Evolutionary conservation across 1,140 invertebrate genomes (phyloP).

Genomic region (Drosophila persimilis): DNA sequence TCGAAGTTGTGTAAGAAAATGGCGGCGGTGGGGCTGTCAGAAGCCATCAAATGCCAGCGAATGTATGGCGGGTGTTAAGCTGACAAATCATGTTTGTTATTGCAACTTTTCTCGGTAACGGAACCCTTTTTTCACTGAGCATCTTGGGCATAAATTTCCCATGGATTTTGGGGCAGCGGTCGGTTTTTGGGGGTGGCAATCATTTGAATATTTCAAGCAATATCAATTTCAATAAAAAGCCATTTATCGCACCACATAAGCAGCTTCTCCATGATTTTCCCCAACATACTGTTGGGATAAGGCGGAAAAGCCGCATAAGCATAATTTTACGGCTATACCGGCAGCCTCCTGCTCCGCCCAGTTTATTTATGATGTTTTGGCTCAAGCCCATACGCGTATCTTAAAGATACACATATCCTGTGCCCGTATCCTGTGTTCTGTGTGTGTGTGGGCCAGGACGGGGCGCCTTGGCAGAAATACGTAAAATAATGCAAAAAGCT

Average conservation of each 20-base stretch:
- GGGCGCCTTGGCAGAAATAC: constrained; percentile 58
- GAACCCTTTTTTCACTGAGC: constrained; percentile 33
- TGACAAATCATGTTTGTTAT: constrained; percentile 82
- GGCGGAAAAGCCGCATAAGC: constrained; percentile 54
- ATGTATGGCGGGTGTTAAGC: constrained; percentile 73
- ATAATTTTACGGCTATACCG: constrained; percentile 75
- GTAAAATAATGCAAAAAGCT: constrained; percentile 83
- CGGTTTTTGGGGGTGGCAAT: constrained; percentile 17
- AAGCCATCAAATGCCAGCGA: constrained; percentile 32
- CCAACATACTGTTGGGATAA: constrained; percentile 19
- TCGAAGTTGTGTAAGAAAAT: constrained; percentile 33
- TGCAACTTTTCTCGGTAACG: constrained; percentile 43
- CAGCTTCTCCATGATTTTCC: constrained; percentile 42
- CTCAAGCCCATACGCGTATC: constrained; percentile 46
- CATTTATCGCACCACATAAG: constrained; percentile 82
- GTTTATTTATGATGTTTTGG: constrained; percentile 73
- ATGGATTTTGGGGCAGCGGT: not conserved
- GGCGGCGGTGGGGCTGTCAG: constrained; percentile 36
- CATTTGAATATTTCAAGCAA: constrained; percentile 79
- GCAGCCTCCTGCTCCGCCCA: constrained; percentile 7
- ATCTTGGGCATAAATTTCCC: constrained; percentile 39
- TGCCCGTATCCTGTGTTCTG: constrained; percentile 9
- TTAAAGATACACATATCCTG: constrained; percentile 59
- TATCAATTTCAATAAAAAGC: constrained; percentile 83
- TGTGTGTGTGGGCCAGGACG: constrained; percentile 24